These are phyloP conservation scores for Plecturocebus donacophilus DNA, from an alignment of 2,113 vertebrate genomes.

Conservation along the genomic window DNA sequence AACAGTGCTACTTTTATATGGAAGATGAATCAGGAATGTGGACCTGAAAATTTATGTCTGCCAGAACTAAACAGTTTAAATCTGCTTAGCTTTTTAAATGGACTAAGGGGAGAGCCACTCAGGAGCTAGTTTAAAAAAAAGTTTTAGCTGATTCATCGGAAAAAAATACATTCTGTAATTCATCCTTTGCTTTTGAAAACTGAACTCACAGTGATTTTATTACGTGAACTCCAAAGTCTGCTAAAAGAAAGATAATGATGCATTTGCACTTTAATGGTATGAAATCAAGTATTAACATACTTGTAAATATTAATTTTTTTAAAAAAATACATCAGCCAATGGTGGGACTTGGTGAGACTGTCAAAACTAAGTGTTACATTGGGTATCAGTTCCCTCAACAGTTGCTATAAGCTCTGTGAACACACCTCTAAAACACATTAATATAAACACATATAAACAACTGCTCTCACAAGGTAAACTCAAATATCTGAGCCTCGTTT, in stretches of 20 bases:
- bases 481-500: background rate
- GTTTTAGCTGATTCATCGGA: slow-evolving; percentile 9
- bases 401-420: background rate
- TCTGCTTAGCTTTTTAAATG: slow-evolving; percentile 17
- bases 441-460: background rate
- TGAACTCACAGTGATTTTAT: background rate
- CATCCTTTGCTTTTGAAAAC: slow-evolving; percentile 1
- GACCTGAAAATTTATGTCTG: background rate
- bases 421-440: background rate
- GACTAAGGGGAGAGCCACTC: background rate
- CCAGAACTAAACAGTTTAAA: background rate
- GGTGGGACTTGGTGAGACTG: background rate
- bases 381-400: background rate
- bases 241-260: background rate
- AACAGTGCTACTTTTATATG: background rate
- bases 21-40: background rate
- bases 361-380: background rate
- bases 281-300: background rate
- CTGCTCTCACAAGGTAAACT: background rate
- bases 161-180: slow-evolving; percentile 24
- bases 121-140: background rate
- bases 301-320: background rate
- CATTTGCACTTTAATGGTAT: background rate
- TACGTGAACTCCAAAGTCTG: background rate
- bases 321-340: background rate